Evolutionary conservation across 2,888 invertebrate species (phyloP), one percentile per base, ranked within the genome.

Genomic region (Epinotia nisella): DNA sequence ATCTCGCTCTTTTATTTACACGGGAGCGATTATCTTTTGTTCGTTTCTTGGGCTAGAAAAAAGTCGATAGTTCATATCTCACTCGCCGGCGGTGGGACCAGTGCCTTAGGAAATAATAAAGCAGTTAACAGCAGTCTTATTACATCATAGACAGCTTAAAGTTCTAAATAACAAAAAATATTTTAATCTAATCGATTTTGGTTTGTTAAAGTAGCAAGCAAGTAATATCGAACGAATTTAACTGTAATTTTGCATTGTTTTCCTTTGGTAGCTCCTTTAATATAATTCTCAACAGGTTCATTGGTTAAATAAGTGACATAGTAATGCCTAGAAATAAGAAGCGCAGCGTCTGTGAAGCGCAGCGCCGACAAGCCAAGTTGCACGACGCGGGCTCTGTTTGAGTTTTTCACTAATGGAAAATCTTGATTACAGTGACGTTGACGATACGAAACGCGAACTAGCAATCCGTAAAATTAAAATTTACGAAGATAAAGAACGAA

Each of bases 401-500:
- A 85, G 82, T 88, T 90, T 87, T 90, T 88, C 86, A 86, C 84
- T 90, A 91, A 91, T 89, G 90, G 90, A 89, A 92, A 75, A 79
- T 80, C 79, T 79, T 79, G 80, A 82, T 83, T 79, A 82, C 78
- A 77, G 77, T 75, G 80, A 81, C 79, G 78, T 76, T 78, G 78
- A 79, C 79, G 75, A 71, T 73, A 67, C 75, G 66, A 75, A 78
- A 78, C 72, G 76, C 75, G 81, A 83, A 75, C 82, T 80, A 84
- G 79, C 82, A 81, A 82, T 81, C 81, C 83, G 84, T 83, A 80
- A 89, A 88, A 88, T 88, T 86, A 83, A 84, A 89, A 84, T 81
- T 82, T 81, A 78, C 80, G 77, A 80, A 80, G 78, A 78, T 77
- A 79, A 73, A 79, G 79, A 75, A 76, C 70, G 78, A 75, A 77